Percentiles rank a stretch among this genome's conserved stretches.
phyloP scores from a whole-genome alignment of 2,797 vertebrate species.

The Tolypeutes matacus region DNA sequence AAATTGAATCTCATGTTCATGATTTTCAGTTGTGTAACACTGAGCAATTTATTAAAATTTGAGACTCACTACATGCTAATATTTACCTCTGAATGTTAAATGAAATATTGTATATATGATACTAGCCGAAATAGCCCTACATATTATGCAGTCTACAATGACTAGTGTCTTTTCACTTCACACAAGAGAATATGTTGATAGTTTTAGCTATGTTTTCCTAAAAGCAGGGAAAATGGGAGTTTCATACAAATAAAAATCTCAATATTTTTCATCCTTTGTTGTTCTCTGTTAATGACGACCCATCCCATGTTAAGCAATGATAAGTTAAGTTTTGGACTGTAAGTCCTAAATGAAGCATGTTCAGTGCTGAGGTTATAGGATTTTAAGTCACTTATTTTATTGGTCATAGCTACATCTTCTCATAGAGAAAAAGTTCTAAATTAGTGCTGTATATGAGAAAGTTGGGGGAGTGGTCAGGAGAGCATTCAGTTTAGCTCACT shows the following conservation, averaged over 20 bases:
- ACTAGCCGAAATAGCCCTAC: neutral
- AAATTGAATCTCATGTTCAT: neutral
- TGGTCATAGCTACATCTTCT: neutral
- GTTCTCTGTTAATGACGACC: neutral
- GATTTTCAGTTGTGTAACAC: neutral
- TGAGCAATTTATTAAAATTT: neutral
- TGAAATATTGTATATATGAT: neutral
- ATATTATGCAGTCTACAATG: neutral
- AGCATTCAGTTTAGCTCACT: neutral
- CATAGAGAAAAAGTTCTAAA: neutral
- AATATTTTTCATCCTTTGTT: accelerated
- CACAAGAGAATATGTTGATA: neutral
- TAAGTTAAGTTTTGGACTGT: neutral
- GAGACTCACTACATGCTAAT: neutral
- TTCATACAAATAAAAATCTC: neutral
- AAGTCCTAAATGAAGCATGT: neutral
- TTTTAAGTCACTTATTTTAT: neutral
- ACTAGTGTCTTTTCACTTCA: neutral
- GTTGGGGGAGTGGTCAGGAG: neutral
- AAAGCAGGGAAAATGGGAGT: neutral
- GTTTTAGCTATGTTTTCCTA: neutral
- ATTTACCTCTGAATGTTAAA: neutral
- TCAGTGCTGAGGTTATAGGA: neutral
- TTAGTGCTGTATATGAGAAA: neutral
- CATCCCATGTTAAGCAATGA: neutral